Evolutionary conservation across 2,113 vertebrate species (phyloP).

Genomic region (Entosphenus tridentatus): DNA sequence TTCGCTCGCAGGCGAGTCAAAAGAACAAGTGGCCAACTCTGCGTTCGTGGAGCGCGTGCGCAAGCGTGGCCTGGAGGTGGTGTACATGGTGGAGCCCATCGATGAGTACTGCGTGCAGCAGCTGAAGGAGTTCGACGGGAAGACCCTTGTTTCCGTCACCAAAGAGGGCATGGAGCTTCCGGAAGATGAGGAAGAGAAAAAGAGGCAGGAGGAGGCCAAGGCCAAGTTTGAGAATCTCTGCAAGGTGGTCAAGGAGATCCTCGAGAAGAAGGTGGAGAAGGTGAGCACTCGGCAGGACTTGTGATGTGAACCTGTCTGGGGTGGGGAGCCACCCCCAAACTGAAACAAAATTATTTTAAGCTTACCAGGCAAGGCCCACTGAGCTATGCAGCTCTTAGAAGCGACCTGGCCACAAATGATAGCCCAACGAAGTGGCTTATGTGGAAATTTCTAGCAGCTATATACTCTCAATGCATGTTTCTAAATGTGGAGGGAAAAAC

Average conservation of each 20-base stretch:
- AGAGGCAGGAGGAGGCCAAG: conserved; percentile 84
- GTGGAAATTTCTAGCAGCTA: too few species aligned
- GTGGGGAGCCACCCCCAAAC: too few species aligned
- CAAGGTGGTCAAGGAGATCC: conserved; percentile 85
- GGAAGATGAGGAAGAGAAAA: conserved; percentile 81
- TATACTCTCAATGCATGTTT: too few species aligned
- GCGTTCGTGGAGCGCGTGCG: conserved; percentile 68
- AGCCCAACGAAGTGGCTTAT: too few species aligned
- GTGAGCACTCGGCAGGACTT: conserved; percentile 18
- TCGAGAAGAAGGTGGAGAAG: conserved; percentile 95
- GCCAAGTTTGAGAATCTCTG: conserved; percentile 68
- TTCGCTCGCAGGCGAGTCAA: conserved; percentile 46
- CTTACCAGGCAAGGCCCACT: too few species aligned
- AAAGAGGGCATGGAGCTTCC: conserved; percentile 82
- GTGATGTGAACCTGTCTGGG: too few species aligned
- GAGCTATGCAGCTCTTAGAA: too few species aligned
- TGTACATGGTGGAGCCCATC: conserved; percentile 77
- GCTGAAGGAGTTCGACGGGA: conserved; percentile 82
- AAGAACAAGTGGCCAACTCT: conserved; percentile 76
- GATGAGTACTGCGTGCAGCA: conserved; percentile 83
- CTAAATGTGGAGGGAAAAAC: too few species aligned
- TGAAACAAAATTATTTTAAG: too few species aligned
- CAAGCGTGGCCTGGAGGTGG: conserved; percentile 71
- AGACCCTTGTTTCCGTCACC: conserved; percentile 67
- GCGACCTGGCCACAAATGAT: too few species aligned